Percentiles rank a stretch among this genome's conserved stretches.
Evolutionary conservation across 2,797 vertebrate genomes (phyloP).

Genomic region (Benthosema pterotum): DNA sequence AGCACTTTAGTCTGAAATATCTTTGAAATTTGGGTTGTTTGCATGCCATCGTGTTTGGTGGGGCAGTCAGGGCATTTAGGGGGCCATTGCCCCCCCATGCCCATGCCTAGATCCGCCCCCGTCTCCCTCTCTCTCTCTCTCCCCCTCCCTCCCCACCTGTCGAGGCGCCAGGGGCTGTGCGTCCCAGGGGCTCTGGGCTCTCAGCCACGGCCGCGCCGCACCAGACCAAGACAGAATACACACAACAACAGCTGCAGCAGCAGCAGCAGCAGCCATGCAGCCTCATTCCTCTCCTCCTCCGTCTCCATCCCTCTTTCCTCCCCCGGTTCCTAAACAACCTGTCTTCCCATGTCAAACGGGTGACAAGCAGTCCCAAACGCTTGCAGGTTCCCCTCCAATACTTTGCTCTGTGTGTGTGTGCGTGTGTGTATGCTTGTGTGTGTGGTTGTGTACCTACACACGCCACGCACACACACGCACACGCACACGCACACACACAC

Average conservation of each 20-base stretch:
- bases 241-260: conserved; percentile 68
- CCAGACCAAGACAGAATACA: conserved; percentile 38
- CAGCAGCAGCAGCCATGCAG: conserved; percentile 60
- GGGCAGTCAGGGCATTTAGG: no score
- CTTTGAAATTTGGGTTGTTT: no score
- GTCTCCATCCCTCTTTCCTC: conserved; percentile 48
- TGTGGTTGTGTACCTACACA: not conserved
- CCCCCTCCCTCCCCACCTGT: conserved; percentile 24
- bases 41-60: no score
- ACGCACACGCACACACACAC: no score
- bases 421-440: not conserved
- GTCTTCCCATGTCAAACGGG: conserved; percentile 67
- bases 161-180: conserved; percentile 18
- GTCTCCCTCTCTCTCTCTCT: conserved; percentile 8
- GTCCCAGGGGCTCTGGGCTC: conserved; percentile 10
- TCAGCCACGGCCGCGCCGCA: conserved; percentile 17
- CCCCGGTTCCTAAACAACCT: conserved; percentile 62
- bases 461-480: no score
- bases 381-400: not conserved
- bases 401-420: not conserved
- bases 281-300: conserved; percentile 26
- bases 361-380: conserved; percentile 64
- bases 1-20: no score
- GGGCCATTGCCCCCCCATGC: no score
- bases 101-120: no score